Evolutionary conservation across 2,797 vertebrate genomes (phyloP), one percentile per base, ranked within the genome.

Genomic region (Gymnothorax javanicus): DNA sequence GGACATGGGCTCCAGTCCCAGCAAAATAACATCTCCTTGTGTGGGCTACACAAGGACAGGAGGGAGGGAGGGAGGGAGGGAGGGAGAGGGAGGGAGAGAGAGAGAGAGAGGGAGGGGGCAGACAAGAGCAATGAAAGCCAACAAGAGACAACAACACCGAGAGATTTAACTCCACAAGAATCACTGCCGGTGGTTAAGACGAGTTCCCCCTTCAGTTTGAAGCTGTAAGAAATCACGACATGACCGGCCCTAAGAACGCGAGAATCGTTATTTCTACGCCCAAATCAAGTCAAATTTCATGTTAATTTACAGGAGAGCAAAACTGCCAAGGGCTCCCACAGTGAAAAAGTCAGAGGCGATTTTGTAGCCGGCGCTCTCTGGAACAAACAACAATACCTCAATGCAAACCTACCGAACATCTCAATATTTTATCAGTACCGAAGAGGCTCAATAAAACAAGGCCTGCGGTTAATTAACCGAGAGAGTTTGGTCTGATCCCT

Each of bases 391-490:
- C 88, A 90, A 88, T 90, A 89, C 89, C 33, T 43, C 88, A 91
- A 92, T 89, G 91, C 90, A 92, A 93, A 93, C 92, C 93, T 94
- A 92, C 93, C 92, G 91, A 93, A 92, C 91, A 94, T 93, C 91
- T 91, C 92, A 92, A 94, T 93, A 91, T 94, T 93, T 93, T 91
- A 91, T 91, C 93, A 90, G 88, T 90, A 91, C 33, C 92, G 93
- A 92, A 89, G 50, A 90, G 93, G 93, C 93, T 93, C 92, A 92
- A 91, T 91, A 91, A 92, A 91, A 93, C 83, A 81, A 89, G 59
- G 15, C 57, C 71, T 20, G 85, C 0, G 86, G 87, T 85, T 56
- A 73, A 7, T 50, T 43, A 79, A 11, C 90, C 87, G 67, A 88
- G 33, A 54, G 9, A 52, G 83, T 60, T 43, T 2, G 27, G 54